Percentiles rank a stretch among this genome's conserved stretches.
Evolutionary conservation across 92 coral and sea anemone species (phyloP).

Genomic region (Plumapathes pennacea): DNA sequence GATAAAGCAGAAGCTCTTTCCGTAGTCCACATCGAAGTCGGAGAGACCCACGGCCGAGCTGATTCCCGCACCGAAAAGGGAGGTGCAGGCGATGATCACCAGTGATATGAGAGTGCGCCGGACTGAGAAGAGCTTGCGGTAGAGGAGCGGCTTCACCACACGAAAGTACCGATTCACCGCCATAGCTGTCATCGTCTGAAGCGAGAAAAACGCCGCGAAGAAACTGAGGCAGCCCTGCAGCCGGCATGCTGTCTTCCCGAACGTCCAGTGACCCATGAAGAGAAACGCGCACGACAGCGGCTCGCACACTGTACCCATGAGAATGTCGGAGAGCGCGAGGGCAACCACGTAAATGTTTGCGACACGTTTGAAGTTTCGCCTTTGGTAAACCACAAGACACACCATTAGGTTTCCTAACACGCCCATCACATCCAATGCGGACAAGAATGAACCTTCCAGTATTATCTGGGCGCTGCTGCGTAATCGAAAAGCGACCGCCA

Average conservation of each 20-base stretch:
- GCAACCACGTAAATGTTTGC: constrained; percentile 32
- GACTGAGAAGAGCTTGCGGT: constrained; percentile 15
- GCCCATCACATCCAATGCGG: constrained; percentile 18
- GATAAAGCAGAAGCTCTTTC: constrained; percentile 39
- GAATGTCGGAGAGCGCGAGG: constrained; percentile 38
- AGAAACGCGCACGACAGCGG: constrained; percentile 29
- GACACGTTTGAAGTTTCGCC: constrained; percentile 17
- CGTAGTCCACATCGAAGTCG: constrained; percentile 23
- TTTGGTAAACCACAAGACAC: constrained; percentile 39
- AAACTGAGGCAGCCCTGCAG: constrained; percentile 41
- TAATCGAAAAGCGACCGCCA: no score
- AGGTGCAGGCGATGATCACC: constrained; percentile 6
- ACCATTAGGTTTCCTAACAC: constrained; percentile 46
- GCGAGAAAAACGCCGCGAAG: constrained; percentile 33
- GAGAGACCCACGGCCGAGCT: constrained; percentile 16
- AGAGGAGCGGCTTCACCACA: constrained; percentile 30
- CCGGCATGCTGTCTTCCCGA: constrained; percentile 17
- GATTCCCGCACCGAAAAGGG: constrained; percentile 15
- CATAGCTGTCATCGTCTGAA: constrained; percentile 51
- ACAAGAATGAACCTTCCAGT: constrained; percentile 15
- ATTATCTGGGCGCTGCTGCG: constrained; percentile 30
- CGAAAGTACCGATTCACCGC: constrained; percentile 41
- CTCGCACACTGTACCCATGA: constrained; percentile 37
- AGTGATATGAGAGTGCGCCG: constrained; percentile 1
- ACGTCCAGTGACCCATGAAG: constrained; percentile 3